Conservation (phyloP, 2,888 invertebrate species). For the Caenorhabditis drosophilae region DNA sequence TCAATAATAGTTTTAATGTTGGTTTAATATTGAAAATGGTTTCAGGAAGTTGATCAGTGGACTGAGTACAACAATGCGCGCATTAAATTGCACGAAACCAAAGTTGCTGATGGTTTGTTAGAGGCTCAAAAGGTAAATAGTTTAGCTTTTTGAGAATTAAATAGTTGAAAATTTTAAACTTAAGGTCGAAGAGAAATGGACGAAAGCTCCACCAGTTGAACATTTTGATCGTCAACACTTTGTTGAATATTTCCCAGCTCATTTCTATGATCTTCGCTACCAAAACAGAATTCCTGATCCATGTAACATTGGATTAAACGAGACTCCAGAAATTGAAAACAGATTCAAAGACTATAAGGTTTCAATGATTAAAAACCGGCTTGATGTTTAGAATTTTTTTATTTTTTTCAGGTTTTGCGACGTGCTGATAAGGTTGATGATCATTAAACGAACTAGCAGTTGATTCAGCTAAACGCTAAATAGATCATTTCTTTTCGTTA, state of each 20-base stretch:
- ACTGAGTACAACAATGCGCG: constrained; percentile 64
- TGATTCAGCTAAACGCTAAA: constrained; percentile 7
- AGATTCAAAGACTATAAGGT: constrained; percentile 67
- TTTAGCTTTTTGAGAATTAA: constrained; percentile 1
- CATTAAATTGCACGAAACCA: constrained; percentile 60
- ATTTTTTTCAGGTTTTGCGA: constrained; percentile 62
- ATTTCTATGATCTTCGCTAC: constrained; percentile 65
- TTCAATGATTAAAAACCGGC: not conserved
- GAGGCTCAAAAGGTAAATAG: constrained; percentile 63
- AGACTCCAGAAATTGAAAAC: constrained; percentile 57
- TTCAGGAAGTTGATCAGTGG: constrained; percentile 64
- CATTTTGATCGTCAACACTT: constrained; percentile 66
- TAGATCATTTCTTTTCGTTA: constrained; percentile 15
- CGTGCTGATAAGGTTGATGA: constrained; percentile 67
- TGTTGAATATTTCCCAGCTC: constrained; percentile 61
- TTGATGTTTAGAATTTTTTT: not conserved
- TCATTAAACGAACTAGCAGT: constrained; percentile 47
- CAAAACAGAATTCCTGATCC: constrained; percentile 63
- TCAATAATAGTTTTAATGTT: no score
- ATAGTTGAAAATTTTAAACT: not conserved
- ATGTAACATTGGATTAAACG: constrained; percentile 63
- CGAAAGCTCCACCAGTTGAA: constrained; percentile 67
- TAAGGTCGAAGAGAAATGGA: constrained; percentile 66
- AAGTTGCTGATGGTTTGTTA: constrained; percentile 64
- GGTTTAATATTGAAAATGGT: not conserved